These are phyloP conservation scores for Dolichomitus sp. DNA, from an alignment of 2,888 invertebrate genomes.

Conservation along the genomic window DNA sequence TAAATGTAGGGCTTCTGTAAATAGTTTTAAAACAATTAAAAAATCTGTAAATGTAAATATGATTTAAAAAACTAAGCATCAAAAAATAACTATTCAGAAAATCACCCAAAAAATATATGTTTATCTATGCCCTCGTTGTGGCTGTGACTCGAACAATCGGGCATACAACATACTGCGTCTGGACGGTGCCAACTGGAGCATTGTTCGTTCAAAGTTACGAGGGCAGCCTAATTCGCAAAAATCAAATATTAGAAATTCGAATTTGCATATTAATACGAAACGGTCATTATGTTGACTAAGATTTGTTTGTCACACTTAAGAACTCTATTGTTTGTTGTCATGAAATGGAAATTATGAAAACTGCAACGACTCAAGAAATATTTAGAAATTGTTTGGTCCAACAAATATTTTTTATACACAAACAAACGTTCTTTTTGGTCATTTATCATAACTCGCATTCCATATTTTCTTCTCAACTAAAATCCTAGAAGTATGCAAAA, in stretches of 20 bases:
- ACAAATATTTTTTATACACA: too few relatives aligned
- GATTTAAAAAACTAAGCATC: background rate
- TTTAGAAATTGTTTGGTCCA: too few relatives aligned
- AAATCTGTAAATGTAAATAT: background rate
- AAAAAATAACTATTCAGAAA: background rate
- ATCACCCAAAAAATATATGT: constrained; percentile 77
- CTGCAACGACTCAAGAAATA: too few relatives aligned
- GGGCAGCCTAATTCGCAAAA: constrained; percentile 63
- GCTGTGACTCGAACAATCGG: constrained; percentile 71
- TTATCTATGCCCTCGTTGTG: constrained; percentile 69
- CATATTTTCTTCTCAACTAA: too few relatives aligned
- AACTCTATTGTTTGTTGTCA: too few relatives aligned
- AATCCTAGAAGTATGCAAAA: too few relatives aligned
- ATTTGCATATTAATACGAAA: constrained; percentile 3
- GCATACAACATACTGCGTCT: constrained; percentile 75
- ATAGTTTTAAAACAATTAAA: constrained; percentile 18
- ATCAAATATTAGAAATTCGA: constrained; percentile 4
- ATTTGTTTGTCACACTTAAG: too few relatives aligned
- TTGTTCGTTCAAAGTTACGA: constrained; percentile 70
- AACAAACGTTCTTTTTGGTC: too few relatives aligned
- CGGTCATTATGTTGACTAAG: too few relatives aligned
- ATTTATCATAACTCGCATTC: too few relatives aligned
- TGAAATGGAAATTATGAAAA: too few relatives aligned
- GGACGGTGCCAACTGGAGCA: constrained; percentile 74
- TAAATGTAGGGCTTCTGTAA: constrained; percentile 78